A percentile compares a stretch with the other conserved stretches of the same genome.
Evolutionary conservation across 2,113 vertebrate genomes (phyloP).

Genomic region (Narcine bancroftii): DNA sequence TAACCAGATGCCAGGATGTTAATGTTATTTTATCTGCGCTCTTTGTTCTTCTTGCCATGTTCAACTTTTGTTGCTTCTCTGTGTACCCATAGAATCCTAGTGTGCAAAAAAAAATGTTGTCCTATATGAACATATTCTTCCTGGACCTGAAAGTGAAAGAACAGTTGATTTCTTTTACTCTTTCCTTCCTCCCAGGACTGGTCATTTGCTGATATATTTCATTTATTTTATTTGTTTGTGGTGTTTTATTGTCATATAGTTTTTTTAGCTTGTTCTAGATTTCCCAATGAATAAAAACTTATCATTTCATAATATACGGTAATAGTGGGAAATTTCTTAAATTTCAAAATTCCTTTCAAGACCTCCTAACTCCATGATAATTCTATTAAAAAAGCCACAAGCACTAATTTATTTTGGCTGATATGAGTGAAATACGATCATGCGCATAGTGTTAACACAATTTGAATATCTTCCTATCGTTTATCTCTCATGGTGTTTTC

Average conservation of each 20-base stretch:
- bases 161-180: not conserved
- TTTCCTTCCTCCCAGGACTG: not conserved
- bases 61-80: not conserved
- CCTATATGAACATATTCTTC: not conserved
- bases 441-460: too few relatives aligned
- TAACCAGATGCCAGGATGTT: not conserved
- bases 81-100: not conserved
- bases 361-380: too few relatives aligned
- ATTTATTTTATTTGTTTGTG: not conserved
- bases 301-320: not conserved
- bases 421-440: too few relatives aligned
- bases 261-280: not conserved
- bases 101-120: not conserved
- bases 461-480: too few relatives aligned
- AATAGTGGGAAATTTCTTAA: not conserved
- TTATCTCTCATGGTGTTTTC: too few relatives aligned
- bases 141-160: not conserved
- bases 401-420: too few relatives aligned
- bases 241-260: not conserved
- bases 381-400: too few relatives aligned
- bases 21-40: slow-evolving; percentile 1
- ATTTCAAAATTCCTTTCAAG: too few relatives aligned
- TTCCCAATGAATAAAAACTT: not conserved
- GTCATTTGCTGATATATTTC: not conserved
- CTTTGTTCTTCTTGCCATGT: not conserved